These are phyloP conservation scores for Nymphalis urticae DNA, from an alignment of 2,888 invertebrate species.

Conservation along the genomic window DNA sequence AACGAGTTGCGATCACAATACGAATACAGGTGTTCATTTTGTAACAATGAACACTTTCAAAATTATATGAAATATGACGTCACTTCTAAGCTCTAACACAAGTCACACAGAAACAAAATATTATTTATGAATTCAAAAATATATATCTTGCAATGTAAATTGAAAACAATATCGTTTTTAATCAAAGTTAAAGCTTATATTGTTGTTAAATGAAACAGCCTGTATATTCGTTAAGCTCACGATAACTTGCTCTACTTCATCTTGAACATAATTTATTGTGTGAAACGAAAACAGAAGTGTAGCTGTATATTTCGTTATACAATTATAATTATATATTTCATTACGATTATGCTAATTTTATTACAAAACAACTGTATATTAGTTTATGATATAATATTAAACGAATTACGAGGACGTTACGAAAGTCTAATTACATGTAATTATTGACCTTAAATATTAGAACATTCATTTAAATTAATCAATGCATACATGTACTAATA, in stretches of 20 bases:
- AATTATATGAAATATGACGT: no score
- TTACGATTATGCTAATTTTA: slow-evolving; percentile 32
- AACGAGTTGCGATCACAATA: slow-evolving; percentile 25
- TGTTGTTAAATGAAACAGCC: slow-evolving; percentile 40
- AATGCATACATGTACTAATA: background rate
- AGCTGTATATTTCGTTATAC: slow-evolving; percentile 48
- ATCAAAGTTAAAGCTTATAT: background rate
- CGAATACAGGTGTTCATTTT: background rate
- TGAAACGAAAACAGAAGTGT: slow-evolving; percentile 56
- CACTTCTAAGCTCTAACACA: no score
- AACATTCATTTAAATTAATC: slow-evolving; percentile 2
- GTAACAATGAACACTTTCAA: background rate
- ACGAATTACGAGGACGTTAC: slow-evolving; percentile 4
- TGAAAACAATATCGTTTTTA: no score
- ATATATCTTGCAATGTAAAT: no score
- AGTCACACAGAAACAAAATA: no score
- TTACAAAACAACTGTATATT: slow-evolving; percentile 9
- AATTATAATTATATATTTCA: slow-evolving; percentile 43
- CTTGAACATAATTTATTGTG: slow-evolving; percentile 67
- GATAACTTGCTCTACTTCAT: slow-evolving; percentile 62
- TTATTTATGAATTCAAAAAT: no score
- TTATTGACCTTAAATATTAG: slow-evolving; percentile 2
- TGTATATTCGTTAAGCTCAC: slow-evolving; percentile 50
- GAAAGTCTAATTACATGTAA: background rate
- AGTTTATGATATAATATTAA: slow-evolving; percentile 18